Conservation (phyloP, 2,113 vertebrate species). For the Albula goreensis region DNA sequence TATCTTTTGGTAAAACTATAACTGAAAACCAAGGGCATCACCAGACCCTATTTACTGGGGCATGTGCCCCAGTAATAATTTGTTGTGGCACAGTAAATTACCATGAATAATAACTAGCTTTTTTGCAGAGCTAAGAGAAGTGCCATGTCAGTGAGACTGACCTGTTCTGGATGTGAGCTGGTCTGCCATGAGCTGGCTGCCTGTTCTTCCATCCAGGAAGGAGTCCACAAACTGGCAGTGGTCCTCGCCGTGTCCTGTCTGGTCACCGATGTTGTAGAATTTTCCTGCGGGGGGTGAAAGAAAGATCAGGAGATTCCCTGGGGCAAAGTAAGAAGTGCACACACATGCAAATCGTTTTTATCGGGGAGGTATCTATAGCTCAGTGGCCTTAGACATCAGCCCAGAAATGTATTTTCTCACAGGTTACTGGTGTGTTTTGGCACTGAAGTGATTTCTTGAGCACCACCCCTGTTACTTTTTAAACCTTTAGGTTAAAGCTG, state of each 20-base stretch:
- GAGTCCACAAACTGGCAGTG: slow-evolving; percentile 98
- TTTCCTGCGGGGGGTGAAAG: slow-evolving; percentile 70
- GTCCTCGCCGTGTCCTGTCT: slow-evolving; percentile 92
- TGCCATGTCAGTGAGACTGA: slow-evolving; percentile 37
- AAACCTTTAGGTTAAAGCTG: neutral
- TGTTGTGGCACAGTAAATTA: too few species aligned
- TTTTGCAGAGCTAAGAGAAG: too few species aligned
- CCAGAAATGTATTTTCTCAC: too few species aligned
- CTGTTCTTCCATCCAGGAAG: slow-evolving; percentile 90
- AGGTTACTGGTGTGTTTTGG: too few species aligned
- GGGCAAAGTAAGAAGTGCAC: neutral
- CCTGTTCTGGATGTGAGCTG: slow-evolving; percentile 81
- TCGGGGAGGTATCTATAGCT: neutral
- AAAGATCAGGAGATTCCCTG: neutral
- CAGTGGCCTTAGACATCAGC: neutral
- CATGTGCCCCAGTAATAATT: too few species aligned
- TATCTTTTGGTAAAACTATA: too few species aligned
- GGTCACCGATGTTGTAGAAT: slow-evolving; percentile 95
- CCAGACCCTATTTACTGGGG: too few species aligned
- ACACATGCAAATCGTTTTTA: neutral
- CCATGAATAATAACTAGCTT: too few species aligned
- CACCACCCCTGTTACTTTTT: too few species aligned
- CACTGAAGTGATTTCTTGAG: too few species aligned
- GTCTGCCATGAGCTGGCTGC: slow-evolving; percentile 75
- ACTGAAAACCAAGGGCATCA: too few species aligned